phyloP scores from a whole-genome alignment of 2,888 invertebrate genomes.

The Ecdyonurus torrentis region DNA sequence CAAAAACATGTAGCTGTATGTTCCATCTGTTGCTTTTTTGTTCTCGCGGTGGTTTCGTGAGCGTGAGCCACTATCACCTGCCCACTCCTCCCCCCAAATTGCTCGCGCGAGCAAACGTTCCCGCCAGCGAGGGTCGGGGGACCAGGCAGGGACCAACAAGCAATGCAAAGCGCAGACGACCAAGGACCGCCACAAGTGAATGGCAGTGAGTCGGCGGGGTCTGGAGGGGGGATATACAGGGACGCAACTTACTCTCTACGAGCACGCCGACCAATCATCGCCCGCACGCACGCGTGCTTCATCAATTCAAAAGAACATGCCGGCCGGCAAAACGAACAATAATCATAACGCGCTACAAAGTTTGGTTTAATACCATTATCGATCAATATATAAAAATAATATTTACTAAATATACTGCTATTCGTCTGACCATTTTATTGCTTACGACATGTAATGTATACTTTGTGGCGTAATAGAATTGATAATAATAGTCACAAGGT shows the following conservation, averaged over 20 bases:
- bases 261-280: not conserved
- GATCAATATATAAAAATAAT: no score
- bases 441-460: no score
- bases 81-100: not conserved
- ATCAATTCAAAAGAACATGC: not conserved
- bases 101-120: not conserved
- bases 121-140: not conserved
- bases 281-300: not conserved
- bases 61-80: not conserved
- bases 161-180: not conserved
- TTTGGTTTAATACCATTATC: no score
- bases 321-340: not conserved
- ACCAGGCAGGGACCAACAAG: not conserved
- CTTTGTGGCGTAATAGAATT: no score
- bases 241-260: not conserved
- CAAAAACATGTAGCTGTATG: no score
- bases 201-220: not conserved
- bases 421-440: no score
- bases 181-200: not conserved
- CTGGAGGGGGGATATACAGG: not conserved
- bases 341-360: no score
- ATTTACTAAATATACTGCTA: no score
- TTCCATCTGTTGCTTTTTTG: not conserved
- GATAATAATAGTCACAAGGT: no score
- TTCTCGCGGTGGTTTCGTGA: not conserved